Evolutionary conservation across 2,888 invertebrate species (phyloP).

Genomic region (Lumbricus terrestris): DNA sequence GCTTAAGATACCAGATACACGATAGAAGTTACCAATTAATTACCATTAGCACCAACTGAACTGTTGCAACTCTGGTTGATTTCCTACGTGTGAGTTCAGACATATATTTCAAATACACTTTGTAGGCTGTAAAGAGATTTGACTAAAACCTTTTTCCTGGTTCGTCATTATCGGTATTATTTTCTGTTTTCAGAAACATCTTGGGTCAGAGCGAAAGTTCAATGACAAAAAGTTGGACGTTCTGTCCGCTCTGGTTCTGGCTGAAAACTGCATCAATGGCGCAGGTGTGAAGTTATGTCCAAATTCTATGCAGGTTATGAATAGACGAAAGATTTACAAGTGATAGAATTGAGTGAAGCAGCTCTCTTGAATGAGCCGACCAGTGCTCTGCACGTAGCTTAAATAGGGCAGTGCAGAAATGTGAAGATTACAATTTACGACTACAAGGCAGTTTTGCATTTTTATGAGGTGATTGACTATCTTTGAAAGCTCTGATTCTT

Average conservation of each 20-base stretch:
- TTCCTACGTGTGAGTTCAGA: background rate
- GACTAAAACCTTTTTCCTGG: background rate
- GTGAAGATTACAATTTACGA: no score
- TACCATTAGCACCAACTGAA: no score
- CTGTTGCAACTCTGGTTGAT: background rate
- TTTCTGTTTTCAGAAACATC: constrained; percentile 51
- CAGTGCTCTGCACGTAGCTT: no score
- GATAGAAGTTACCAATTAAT: no score
- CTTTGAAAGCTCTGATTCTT: no score
- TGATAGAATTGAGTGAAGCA: background rate
- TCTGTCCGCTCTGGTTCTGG: constrained; percentile 74
- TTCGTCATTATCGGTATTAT: background rate
- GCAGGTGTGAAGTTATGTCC: constrained; percentile 44
- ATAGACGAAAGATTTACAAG: background rate
- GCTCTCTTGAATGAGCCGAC: background rate
- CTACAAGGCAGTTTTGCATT: no score
- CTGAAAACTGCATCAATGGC: constrained; percentile 61
- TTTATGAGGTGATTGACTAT: no score
- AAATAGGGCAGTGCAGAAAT: no score
- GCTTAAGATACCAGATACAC: no score
- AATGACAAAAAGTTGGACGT: constrained; percentile 56
- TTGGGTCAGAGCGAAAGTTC: constrained; percentile 45
- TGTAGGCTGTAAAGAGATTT: background rate
- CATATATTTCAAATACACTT: background rate
- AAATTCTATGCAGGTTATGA: background rate